Percentiles rank a stretch among this genome's conserved stretches.
These are phyloP conservation scores for Lacanobia oleracea DNA, from an alignment of 2,888 invertebrate species.

Conservation along the genomic window DNA sequence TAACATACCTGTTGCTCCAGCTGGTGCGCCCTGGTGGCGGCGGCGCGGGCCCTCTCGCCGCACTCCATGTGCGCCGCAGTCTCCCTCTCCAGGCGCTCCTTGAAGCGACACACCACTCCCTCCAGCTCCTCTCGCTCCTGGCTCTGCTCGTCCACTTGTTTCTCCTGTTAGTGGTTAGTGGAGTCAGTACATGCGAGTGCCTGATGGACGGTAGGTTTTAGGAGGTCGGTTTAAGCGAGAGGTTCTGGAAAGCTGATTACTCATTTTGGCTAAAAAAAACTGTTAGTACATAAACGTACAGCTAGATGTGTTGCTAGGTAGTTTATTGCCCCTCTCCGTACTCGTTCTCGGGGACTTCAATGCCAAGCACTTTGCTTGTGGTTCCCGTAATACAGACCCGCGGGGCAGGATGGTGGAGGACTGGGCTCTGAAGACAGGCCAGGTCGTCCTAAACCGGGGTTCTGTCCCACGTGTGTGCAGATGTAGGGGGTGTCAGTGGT, in stretches of 20 bases:
- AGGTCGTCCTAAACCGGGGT: too few relatives aligned
- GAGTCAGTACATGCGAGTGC: constrained; percentile 68
- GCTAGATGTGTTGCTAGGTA: too few relatives aligned
- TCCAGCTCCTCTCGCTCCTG: constrained; percentile 98
- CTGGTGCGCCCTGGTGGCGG: constrained; percentile 90
- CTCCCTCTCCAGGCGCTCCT: constrained; percentile 97
- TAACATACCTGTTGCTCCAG: constrained; percentile 90
- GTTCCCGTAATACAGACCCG: too few relatives aligned
- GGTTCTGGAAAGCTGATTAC: constrained; percentile 36
- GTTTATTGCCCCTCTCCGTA: too few relatives aligned
- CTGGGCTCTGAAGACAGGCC: too few relatives aligned
- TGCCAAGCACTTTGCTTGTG: too few relatives aligned
- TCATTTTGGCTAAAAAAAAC: too few relatives aligned
- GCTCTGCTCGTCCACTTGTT: constrained; percentile 96
- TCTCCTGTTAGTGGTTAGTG: constrained; percentile 91
- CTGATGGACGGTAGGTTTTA: constrained; percentile 41
- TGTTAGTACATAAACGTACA: too few relatives aligned
- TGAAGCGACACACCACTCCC: constrained; percentile 94
- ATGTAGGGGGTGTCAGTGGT: too few relatives aligned
- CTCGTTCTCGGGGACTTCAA: too few relatives aligned
- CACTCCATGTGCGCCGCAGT: constrained; percentile 96
- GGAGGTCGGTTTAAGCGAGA: constrained; percentile 52
- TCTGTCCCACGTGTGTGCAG: too few relatives aligned
- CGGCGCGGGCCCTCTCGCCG: constrained; percentile 92
- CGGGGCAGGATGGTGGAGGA: too few relatives aligned